Evolutionary conservation across 2,888 invertebrate genomes (phyloP).

Genomic region (Ectemnius continuus): DNA sequence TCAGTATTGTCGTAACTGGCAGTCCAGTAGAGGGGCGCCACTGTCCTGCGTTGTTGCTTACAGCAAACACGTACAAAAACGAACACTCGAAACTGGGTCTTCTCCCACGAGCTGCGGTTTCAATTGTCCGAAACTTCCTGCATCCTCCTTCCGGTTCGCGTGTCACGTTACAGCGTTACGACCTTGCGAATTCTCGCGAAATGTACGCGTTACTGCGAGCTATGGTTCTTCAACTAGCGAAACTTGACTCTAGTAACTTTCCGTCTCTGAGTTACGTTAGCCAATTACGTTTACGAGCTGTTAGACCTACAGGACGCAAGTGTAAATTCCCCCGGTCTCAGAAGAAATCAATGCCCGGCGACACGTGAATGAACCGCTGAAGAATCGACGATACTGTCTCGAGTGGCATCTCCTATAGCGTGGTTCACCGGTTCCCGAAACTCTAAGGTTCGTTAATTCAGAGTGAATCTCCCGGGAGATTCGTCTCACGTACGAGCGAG

Average conservation of each 20-base stretch:
- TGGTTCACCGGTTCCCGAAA: neutral
- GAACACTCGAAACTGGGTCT: conserved; percentile 33
- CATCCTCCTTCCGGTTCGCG: conserved; percentile 36
- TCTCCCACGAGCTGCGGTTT: conserved; percentile 38
- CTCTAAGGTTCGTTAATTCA: neutral
- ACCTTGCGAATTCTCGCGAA: neutral
- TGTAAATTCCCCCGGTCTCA: too few relatives aligned
- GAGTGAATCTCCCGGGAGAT: neutral
- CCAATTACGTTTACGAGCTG: too few relatives aligned
- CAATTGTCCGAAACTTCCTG: conserved; percentile 38
- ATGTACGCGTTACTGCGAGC: too few relatives aligned
- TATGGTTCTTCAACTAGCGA: too few relatives aligned
- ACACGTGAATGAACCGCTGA: neutral
- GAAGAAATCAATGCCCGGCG: neutral
- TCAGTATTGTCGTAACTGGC: conserved; percentile 73
- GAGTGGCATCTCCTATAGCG: neutral
- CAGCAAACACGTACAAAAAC: conserved; percentile 62
- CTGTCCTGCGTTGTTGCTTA: conserved; percentile 72
- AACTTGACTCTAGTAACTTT: too few relatives aligned
- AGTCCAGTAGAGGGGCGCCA: conserved; percentile 76
- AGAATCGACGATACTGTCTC: neutral
- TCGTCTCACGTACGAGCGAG: neutral
- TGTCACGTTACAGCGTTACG: neutral
- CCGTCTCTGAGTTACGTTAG: too few relatives aligned
- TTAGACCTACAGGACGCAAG: too few relatives aligned